These are phyloP conservation scores for Pan troglodytes DNA, from an alignment of 2,113 vertebrate genomes.

Conservation along the genomic window NHGRI_mPanTro3-v2.1_pri NC_072421.2:126274001-126274500, in stretches of 20 bases:
- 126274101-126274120: not conserved
- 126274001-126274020: not conserved
- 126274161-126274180: not conserved
- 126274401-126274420: not conserved
- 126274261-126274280: not conserved
- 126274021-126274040: not conserved
- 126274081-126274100: not conserved
- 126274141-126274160: not conserved
- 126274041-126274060: not conserved
- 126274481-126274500: not conserved
- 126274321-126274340: slow-evolving; percentile 71
- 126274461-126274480: not conserved
- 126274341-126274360: not conserved
- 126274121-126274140: slow-evolving; percentile 1
- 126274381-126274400: not conserved
- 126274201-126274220: not conserved
- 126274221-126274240: not conserved
- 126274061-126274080: not conserved
- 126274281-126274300: slow-evolving; percentile 53
- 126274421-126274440: not conserved
- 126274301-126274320: slow-evolving; percentile 63
- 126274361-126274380: not conserved
- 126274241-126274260: not conserved
- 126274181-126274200: not conserved
- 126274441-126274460: not conserved